Evolutionary conservation across 2,888 invertebrate genomes (phyloP).

Genomic region (Orchesellides sinensis): DNA sequence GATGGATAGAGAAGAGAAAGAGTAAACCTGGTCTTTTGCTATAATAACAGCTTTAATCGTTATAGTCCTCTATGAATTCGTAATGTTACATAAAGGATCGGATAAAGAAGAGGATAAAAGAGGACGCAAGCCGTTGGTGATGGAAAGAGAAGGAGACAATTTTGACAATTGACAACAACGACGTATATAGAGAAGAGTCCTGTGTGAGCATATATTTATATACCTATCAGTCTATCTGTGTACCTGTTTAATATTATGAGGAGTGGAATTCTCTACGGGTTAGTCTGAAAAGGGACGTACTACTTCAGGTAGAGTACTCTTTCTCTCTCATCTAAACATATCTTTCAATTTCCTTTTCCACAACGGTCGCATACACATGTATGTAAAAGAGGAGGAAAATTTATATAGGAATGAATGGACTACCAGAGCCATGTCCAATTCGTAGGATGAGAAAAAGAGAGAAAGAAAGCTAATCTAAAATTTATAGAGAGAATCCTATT

Average conservation of each 20-base stretch:
- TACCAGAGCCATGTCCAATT: too few species aligned
- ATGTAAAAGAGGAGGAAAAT: too few species aligned
- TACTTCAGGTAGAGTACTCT: not conserved
- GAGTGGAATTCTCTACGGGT: not conserved
- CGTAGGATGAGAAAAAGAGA: constrained; percentile 46
- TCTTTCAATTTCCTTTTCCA: constrained; percentile 49
- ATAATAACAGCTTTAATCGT: not conserved
- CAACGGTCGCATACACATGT: too few species aligned
- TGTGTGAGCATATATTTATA: too few species aligned
- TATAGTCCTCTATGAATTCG: not conserved
- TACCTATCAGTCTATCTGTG: too few species aligned
- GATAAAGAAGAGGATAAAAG: not conserved
- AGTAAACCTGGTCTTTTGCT: too few species aligned
- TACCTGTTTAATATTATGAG: not conserved
- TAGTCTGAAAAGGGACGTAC: not conserved
- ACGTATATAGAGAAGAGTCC: constrained; percentile 27
- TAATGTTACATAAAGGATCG: not conserved
- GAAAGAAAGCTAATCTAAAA: constrained; percentile 69
- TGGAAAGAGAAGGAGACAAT: constrained; percentile 25
- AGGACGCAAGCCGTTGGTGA: not conserved
- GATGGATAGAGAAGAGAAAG: not conserved
- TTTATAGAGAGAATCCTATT: constrained; percentile 70
- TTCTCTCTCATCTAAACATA: constrained; percentile 27
- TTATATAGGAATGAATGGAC: not conserved
- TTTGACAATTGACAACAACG: constrained; percentile 47